These are phyloP conservation scores for Cancer borealis DNA, from an alignment of 2,888 invertebrate species.

Conservation along the genomic window DNA sequence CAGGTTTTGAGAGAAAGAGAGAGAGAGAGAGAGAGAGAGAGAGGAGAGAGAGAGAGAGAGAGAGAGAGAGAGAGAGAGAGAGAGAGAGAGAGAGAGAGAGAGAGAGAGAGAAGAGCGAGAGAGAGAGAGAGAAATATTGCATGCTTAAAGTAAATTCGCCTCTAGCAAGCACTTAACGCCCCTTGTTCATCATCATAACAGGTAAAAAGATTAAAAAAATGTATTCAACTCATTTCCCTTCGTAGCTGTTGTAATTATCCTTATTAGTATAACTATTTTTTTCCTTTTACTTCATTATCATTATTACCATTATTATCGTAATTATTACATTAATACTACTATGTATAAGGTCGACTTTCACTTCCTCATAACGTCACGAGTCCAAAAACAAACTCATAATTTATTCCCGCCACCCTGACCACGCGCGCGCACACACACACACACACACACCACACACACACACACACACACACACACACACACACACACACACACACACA, in stretches of 20 bases:
- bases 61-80: slow-evolving; percentile 59
- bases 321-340: not conserved
- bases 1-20: not conserved
- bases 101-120: slow-evolving; percentile 55
- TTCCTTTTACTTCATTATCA: not conserved
- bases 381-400: slow-evolving; percentile 27
- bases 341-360: not conserved
- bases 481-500: slow-evolving; percentile 47
- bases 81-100: slow-evolving; percentile 54
- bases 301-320: not conserved
- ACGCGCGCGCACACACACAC: not conserved
- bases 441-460: slow-evolving; percentile 38
- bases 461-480: slow-evolving; percentile 24
- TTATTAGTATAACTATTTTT: slow-evolving; percentile 33
- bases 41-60: slow-evolving; percentile 56
- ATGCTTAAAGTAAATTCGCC: not conserved
- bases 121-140: slow-evolving; percentile 37
- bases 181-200: not conserved
- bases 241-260: not conserved
- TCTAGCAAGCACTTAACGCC: not conserved
- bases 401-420: not conserved
- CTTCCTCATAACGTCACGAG: not conserved
- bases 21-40: slow-evolving; percentile 20
- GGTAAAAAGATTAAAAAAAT: not conserved
- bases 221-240: not conserved